These are phyloP conservation scores for Andinoacara biseriatus DNA, from an alignment of 2,113 vertebrate species.

Conservation along the genomic window DNA sequence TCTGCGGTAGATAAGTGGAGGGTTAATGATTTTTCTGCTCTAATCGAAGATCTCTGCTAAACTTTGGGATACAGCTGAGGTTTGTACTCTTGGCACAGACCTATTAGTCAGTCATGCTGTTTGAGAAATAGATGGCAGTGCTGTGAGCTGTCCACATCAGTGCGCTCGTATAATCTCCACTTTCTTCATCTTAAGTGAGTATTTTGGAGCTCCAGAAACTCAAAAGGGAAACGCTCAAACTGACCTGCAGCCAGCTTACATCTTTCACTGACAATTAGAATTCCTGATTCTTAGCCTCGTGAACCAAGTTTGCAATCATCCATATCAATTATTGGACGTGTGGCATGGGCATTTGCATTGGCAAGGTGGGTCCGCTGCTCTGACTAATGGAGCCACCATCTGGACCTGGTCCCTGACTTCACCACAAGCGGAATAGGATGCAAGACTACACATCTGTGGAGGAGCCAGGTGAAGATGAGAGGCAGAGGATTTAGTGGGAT, in stretches of 20 bases:
- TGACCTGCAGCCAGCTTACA: constrained; percentile 46
- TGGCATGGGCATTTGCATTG: constrained; percentile 60
- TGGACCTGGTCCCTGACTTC: constrained; percentile 41
- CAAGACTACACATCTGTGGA: background rate
- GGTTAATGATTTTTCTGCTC: background rate
- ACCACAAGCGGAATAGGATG: constrained; percentile 4
- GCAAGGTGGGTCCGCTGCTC: constrained; percentile 29
- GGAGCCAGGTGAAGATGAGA: constrained; percentile 9
- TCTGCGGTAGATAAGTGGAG: background rate
- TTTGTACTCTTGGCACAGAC: background rate
- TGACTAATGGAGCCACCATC: constrained; percentile 55
- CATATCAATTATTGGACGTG: constrained; percentile 61
- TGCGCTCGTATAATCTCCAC: constrained; percentile 27
- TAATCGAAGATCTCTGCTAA: background rate
- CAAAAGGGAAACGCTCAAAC: background rate
- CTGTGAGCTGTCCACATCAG: background rate
- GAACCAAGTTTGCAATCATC: constrained; percentile 58
- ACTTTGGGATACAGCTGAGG: background rate
- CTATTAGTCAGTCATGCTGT: constrained; percentile 2
- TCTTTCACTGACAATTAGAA: constrained; percentile 57
- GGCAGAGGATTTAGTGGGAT: background rate
- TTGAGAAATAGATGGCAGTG: background rate
- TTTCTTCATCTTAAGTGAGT: background rate
- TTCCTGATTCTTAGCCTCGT: constrained; percentile 23
- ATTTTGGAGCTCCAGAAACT: constrained; percentile 19